phyloP scores from a whole-genome alignment of 2,797 vertebrate genomes.

The Acipenser transmontanus region DNA sequence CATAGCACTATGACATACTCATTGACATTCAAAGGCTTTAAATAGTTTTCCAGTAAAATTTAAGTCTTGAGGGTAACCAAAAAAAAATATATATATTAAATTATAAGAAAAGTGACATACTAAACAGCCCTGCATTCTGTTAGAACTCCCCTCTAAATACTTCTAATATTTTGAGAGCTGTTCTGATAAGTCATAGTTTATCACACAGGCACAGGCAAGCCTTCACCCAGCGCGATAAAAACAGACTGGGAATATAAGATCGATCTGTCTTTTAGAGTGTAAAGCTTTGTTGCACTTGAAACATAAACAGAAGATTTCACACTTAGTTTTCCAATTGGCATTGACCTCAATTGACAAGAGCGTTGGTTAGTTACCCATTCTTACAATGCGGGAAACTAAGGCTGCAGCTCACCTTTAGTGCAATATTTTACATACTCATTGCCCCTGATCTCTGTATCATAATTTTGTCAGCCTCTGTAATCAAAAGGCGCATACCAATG shows the following conservation, averaged over 20 bases:
- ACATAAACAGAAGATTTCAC: too few relatives aligned
- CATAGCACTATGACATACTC: too few relatives aligned
- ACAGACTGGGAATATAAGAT: conserved; percentile 5
- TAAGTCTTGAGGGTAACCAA: too few relatives aligned
- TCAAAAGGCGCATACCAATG: too few relatives aligned
- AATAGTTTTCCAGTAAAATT: neutral
- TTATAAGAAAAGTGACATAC: conserved; percentile 22
- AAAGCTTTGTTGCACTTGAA: neutral
- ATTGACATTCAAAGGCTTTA: neutral
- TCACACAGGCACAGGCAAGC: conserved; percentile 31
- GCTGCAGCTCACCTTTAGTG: too few relatives aligned
- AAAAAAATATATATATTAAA: neutral
- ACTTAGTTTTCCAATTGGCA: too few relatives aligned
- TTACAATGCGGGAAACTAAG: too few relatives aligned
- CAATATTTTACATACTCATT: too few relatives aligned
- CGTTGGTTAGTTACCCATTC: too few relatives aligned
- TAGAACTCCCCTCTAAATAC: conserved; percentile 13
- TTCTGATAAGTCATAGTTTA: conserved; percentile 23
- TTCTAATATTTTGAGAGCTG: conserved; percentile 27
- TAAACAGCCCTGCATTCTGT: conserved; percentile 4
- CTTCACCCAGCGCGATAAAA: conserved; percentile 14
- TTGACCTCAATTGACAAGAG: too few relatives aligned
- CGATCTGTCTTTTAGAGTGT: conserved; percentile 4
- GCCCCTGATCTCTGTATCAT: too few relatives aligned
- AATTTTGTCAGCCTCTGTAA: too few relatives aligned